Conservation (phyloP, 1,140 invertebrate genomes). For the Hypothenemus hampei region DNA sequence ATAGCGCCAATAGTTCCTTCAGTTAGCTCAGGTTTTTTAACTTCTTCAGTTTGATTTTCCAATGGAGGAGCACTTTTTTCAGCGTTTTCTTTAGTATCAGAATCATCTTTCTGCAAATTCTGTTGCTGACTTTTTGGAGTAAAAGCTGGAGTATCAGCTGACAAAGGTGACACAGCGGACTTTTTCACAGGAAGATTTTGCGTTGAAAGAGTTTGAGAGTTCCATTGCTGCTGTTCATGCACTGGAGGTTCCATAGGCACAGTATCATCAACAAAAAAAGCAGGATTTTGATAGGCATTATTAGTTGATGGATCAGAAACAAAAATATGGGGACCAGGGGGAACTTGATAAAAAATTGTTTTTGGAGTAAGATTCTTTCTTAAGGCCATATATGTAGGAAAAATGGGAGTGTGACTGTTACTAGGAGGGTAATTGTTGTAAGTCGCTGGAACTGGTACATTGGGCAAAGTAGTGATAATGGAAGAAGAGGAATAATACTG, state of each 20-base stretch:
- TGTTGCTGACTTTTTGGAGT: slow-evolving; percentile 12
- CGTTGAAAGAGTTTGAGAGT: background rate
- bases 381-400: slow-evolving; percentile 1
- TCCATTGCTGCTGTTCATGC: too few relatives aligned
- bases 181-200: slow-evolving; percentile 1
- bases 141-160: slow-evolving; percentile 17
- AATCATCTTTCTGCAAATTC: background rate
- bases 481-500: slow-evolving; percentile 9
- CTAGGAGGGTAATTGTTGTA: background rate
- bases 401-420: background rate
- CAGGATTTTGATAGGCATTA: slow-evolving; percentile 1
- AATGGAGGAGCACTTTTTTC: background rate
- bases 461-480: background rate
- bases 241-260: background rate
- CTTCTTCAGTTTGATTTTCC: slow-evolving; percentile 11
- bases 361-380: slow-evolving; percentile 12
- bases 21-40: background rate
- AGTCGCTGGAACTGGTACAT: background rate
- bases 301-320: slow-evolving; percentile 1
- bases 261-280: background rate
- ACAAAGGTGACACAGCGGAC: background rate
- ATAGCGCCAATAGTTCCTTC: background rate
- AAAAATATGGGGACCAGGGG: slow-evolving; percentile 12
- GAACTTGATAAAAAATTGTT: slow-evolving; percentile 11
- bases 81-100: background rate